Percentiles rank a stretch among this genome's conserved stretches.
Conservation (phyloP, 2,113 vertebrate species). For the Megalops atlanticus region DNA sequence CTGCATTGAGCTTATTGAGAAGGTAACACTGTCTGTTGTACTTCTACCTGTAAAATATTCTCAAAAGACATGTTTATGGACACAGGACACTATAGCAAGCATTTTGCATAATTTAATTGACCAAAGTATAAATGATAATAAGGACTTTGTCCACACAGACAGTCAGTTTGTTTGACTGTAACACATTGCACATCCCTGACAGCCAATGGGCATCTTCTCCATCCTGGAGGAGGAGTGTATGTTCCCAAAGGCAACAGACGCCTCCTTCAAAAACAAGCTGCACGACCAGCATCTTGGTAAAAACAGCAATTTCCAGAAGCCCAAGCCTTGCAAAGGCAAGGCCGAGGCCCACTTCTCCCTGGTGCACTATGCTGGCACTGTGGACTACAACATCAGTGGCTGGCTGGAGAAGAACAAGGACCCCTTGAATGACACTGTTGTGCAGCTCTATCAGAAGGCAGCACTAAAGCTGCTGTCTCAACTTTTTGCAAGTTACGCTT, state of each 20-base stretch:
- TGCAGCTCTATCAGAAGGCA: slow-evolving; percentile 80
- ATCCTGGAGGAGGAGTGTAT: slow-evolving; percentile 70
- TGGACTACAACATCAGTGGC: slow-evolving; percentile 81
- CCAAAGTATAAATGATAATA: too few species aligned
- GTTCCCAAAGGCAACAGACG: slow-evolving; percentile 64
- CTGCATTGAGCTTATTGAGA: slow-evolving; percentile 90
- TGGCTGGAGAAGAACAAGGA: slow-evolving; percentile 89
- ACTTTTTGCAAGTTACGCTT: slow-evolving; percentile 57
- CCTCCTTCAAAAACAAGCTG: slow-evolving; percentile 60
- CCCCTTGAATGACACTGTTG: slow-evolving; percentile 80
- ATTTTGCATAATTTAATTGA: background rate
- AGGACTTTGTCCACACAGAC: background rate
- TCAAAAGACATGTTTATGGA: background rate
- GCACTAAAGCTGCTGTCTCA: background rate
- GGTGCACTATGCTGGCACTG: slow-evolving; percentile 77
- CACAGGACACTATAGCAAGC: background rate
- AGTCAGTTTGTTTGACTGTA: background rate
- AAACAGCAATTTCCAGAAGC: slow-evolving; percentile 80
- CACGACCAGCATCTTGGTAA: slow-evolving; percentile 46
- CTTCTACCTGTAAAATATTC: background rate
- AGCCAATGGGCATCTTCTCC: slow-evolving; percentile 73
- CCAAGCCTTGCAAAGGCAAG: slow-evolving; percentile 77
- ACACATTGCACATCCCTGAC: background rate
- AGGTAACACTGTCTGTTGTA: slow-evolving; percentile 62
- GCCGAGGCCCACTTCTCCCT: slow-evolving; percentile 81